phyloP scores from a whole-genome alignment of 2,888 invertebrate genomes.

The Luperina nickerlii region DNA sequence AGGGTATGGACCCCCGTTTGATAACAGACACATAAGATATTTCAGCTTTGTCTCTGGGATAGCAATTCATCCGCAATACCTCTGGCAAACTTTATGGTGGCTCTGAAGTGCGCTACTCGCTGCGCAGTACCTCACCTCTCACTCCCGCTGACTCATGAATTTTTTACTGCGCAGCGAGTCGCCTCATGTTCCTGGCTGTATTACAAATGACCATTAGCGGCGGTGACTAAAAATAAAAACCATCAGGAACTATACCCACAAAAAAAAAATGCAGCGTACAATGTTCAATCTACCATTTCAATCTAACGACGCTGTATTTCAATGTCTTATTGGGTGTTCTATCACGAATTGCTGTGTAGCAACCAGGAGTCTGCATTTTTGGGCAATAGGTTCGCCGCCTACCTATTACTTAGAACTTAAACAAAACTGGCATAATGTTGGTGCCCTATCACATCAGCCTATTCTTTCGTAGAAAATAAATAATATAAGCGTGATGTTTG shows the following conservation, averaged over 20 bases:
- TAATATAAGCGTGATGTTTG: neutral
- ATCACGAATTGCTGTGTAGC: neutral
- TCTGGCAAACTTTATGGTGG: too few species aligned
- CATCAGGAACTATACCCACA: neutral
- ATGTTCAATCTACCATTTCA: neutral
- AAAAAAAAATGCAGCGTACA: neutral
- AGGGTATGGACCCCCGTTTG: neutral
- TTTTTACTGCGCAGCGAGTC: too few species aligned
- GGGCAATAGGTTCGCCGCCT: neutral
- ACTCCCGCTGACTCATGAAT: too few species aligned
- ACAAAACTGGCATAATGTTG: neutral
- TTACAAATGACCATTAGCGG: neutral
- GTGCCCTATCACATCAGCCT: neutral
- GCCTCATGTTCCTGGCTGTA: too few species aligned
- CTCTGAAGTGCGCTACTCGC: too few species aligned
- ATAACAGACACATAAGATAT: neutral
- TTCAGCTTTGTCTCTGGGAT: neutral
- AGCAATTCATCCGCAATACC: too few species aligned
- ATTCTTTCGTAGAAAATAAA: neutral
- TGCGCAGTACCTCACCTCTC: too few species aligned
- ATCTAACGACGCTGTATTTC: neutral
- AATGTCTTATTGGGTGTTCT: neutral
- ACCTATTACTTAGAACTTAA: neutral
- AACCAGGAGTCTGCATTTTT: neutral
- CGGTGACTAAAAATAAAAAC: neutral